Evolutionary conservation across 1,140 invertebrate species (phyloP).

Genomic region (Brachionus asplanchnoidis): DNA sequence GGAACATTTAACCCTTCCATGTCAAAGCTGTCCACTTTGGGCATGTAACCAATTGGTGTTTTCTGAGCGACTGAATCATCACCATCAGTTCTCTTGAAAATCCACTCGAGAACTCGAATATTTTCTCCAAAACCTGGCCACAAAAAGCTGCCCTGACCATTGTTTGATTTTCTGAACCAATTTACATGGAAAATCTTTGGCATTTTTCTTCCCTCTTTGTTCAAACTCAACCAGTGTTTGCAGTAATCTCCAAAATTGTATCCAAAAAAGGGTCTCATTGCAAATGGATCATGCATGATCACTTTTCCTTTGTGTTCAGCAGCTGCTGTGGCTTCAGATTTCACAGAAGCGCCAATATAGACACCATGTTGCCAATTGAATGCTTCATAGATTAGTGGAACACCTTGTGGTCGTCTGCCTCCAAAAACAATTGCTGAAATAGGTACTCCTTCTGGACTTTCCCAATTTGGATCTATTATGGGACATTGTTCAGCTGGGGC

Average conservation of each 20-base stretch:
- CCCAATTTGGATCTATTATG: constrained; percentile 77
- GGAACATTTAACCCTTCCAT: constrained; percentile 64
- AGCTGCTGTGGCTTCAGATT: constrained; percentile 95
- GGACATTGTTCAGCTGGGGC: constrained; percentile 87
- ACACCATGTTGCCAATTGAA: constrained; percentile 92
- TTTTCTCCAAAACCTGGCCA: constrained; percentile 99
- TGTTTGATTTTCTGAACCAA: constrained; percentile 80
- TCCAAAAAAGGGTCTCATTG: constrained; percentile 97
- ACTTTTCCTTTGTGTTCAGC: constrained; percentile 89
- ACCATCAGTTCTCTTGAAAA: constrained; percentile 71
- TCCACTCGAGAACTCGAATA: constrained; percentile 89
- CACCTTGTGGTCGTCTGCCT: constrained; percentile 79
- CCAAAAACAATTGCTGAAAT: constrained; percentile 95
- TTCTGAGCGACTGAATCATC: constrained; percentile 60
- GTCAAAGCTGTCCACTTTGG: constrained; percentile 62
- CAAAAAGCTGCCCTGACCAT: constrained; percentile 65
- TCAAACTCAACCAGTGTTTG: constrained; percentile 85
- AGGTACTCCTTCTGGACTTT: constrained; percentile 70
- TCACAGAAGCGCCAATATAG: constrained; percentile 85
- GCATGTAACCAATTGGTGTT: constrained; percentile 52
- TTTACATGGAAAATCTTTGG: constrained; percentile 96
- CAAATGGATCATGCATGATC: constrained; percentile 98
- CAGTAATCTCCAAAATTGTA: constrained; percentile 98
- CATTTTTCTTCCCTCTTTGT: constrained; percentile 62
- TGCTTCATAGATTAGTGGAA: constrained; percentile 87